Evolutionary conservation across 2,888 invertebrate species (phyloP).

Genomic region (Auanema freiburgensis): DNA sequence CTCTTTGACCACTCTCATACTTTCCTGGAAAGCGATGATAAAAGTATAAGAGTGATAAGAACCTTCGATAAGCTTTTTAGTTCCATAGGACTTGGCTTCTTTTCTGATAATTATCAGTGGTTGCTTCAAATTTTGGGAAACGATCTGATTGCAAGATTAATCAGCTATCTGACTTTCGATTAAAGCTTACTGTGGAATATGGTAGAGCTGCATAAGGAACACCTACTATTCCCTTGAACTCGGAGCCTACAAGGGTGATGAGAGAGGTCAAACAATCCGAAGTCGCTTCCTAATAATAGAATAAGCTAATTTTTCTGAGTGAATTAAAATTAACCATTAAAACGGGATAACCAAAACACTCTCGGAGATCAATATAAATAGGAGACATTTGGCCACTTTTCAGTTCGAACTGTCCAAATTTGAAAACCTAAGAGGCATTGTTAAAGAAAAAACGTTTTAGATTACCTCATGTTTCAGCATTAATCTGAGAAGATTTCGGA

Average conservation of each 20-base stretch:
- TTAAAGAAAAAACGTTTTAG: no score
- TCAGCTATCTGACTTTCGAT: no score
- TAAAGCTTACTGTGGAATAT: constrained; percentile 77
- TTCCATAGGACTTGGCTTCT: constrained; percentile 92
- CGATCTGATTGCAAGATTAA: no score
- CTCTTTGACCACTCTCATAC: constrained; percentile 77
- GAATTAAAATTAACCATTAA: constrained; percentile 74
- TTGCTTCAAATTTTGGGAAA: constrained; percentile 64
- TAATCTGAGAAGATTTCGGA: no score
- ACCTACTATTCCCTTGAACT: constrained; percentile 66
- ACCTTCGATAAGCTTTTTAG: constrained; percentile 92
- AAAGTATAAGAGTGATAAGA: constrained; percentile 40
- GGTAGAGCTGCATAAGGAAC: constrained; percentile 92
- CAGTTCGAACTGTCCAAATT: constrained; percentile 88
- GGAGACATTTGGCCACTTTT: constrained; percentile 91
- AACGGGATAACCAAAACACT: constrained; percentile 85
- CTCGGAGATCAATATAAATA: constrained; percentile 90
- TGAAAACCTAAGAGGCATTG: constrained; percentile 81
- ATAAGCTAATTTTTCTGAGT: neutral
- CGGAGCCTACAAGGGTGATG: constrained; percentile 44
- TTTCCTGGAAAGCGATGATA: constrained; percentile 50
- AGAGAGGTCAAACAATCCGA: constrained; percentile 69
- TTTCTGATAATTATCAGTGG: constrained; percentile 73
- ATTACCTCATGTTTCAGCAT: no score
- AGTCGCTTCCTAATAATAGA: constrained; percentile 30